phyloP scores from a whole-genome alignment of 2,888 invertebrate genomes.

The Eupithecia abbreviata region DNA sequence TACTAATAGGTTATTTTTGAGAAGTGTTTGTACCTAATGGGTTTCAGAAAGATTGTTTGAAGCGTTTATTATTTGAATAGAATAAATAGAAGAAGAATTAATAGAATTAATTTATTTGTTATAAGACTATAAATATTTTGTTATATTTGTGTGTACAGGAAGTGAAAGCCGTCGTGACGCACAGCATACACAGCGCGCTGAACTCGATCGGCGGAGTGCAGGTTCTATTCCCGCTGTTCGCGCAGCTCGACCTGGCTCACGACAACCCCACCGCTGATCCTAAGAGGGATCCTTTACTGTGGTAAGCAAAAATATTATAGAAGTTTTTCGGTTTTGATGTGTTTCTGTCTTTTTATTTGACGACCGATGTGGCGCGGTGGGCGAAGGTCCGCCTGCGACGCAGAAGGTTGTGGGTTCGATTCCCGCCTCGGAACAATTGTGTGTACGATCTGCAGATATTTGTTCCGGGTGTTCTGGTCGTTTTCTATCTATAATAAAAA shows the following conservation, averaged over 20 bases:
- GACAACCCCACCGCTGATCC: slow-evolving; percentile 91
- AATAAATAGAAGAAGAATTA: too few relatives aligned
- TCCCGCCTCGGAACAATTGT: too few relatives aligned
- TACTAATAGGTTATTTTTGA: not conserved
- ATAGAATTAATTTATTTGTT: too few relatives aligned
- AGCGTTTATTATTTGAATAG: not conserved
- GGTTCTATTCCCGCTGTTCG: slow-evolving; percentile 98
- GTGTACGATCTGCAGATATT: too few relatives aligned
- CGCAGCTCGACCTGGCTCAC: slow-evolving; percentile 97
- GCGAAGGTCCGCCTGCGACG: too few relatives aligned
- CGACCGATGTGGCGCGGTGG: too few relatives aligned
- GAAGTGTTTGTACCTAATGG: not conserved
- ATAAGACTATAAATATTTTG: too few relatives aligned
- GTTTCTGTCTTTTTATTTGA: too few relatives aligned
- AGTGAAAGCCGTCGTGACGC: slow-evolving; percentile 99
- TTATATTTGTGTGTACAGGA: slow-evolving; percentile 86
- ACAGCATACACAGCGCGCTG: slow-evolving; percentile 99
- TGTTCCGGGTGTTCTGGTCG: too few relatives aligned
- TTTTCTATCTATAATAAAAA: too few relatives aligned
- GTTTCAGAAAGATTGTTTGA: not conserved
- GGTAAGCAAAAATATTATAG: slow-evolving; percentile 82
- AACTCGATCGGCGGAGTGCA: slow-evolving; percentile 99
- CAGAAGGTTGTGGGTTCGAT: too few relatives aligned
- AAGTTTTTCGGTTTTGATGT: too few relatives aligned
- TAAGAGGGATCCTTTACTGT: slow-evolving; percentile 93